Evolutionary conservation across 1,140 invertebrate genomes (phyloP), one percentile per base, ranked within the genome.

Genomic region (Papilio polytes): DNA sequence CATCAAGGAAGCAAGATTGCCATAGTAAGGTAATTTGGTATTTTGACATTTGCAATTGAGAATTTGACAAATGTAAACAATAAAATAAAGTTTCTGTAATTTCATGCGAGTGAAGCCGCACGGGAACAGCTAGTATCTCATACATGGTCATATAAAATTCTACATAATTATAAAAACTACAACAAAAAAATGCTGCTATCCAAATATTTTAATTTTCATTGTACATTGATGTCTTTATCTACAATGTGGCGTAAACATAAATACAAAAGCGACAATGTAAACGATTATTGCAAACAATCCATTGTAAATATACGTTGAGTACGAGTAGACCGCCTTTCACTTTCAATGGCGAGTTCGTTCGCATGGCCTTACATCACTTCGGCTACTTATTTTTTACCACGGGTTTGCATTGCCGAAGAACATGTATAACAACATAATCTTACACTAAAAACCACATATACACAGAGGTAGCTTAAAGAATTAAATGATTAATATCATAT

Each of bases 291-390:
- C 63, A 70, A 70, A 18, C 63, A 26, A 31, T 18, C 63, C 63
- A 70, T 70, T 70, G 63, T 70, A 31, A 66, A 66, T 66, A 66
- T 15, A 36, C 6, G 63, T 70, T 15, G 63, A 79, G 36, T 76
- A 78, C 70, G 79, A 82, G 81, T 74, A 74, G 7, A 41, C 73
- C 73, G 70, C 77, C 81, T 82, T 82, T 82, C 81, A 82, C 81
- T 82, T 82, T 82, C 70, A 80, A 80, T 79, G 81, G 63, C 74
- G 80, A 74, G 53, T 80, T 81, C 74, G 63, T 70, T 70, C 63
- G 63, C 63, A 70, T 70, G 63, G 63, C 26, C 22, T 70, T 70
- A 31, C 26, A 70, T 70, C 63, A 70, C 63, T 31, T 70, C 22
- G 22, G 63, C 6, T 66, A 10, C 63, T 31, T 10, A 10, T 63